A percentile compares a stretch with the other conserved stretches of the same genome.
phyloP scores from a whole-genome alignment of 2,888 invertebrate species.

The Tiliacea aurago region DNA sequence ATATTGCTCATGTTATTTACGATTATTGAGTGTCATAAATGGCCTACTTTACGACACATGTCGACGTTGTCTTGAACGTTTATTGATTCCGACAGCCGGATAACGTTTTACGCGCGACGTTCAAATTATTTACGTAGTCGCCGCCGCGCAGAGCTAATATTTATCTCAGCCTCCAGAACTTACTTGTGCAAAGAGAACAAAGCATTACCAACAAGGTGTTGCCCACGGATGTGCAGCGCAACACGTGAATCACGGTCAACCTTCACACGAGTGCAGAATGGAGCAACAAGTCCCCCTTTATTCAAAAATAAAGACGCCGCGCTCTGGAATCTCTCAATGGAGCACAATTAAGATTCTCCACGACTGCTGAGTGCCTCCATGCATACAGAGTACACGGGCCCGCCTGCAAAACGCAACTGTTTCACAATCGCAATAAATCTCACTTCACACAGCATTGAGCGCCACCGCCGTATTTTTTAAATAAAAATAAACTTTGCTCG shows the following conservation, averaged over 20 bases:
- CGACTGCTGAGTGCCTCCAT: constrained; percentile 78
- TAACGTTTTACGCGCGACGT: constrained; percentile 47
- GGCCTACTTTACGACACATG: constrained; percentile 70
- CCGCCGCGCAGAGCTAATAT: constrained; percentile 33
- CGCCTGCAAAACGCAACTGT: constrained; percentile 80
- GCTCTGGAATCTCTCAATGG: constrained; percentile 85
- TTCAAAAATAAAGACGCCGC: constrained; percentile 84
- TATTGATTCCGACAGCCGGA: constrained; percentile 66
- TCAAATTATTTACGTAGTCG: constrained; percentile 51
- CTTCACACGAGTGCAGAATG: constrained; percentile 53
- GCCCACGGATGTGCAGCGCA: constrained; percentile 66
- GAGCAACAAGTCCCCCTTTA: constrained; percentile 82
- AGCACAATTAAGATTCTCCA: constrained; percentile 88
- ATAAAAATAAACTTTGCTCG: constrained; percentile 77
- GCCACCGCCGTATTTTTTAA: constrained; percentile 75
- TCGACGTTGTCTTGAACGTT: constrained; percentile 69
- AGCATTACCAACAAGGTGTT: constrained; percentile 74
- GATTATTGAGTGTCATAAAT: constrained; percentile 76
- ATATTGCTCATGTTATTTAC: constrained; percentile 72
- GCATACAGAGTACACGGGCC: constrained; percentile 76
- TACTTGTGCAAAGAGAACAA: constrained; percentile 71
- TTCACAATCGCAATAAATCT: constrained; percentile 83
- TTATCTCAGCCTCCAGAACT: constrained; percentile 38
- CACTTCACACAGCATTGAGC: constrained; percentile 80
- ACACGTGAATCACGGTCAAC: constrained; percentile 76